These are phyloP conservation scores for Rhodinocichla rosea DNA, from an alignment of 2,113 vertebrate genomes.

Conservation along the genomic window DNA sequence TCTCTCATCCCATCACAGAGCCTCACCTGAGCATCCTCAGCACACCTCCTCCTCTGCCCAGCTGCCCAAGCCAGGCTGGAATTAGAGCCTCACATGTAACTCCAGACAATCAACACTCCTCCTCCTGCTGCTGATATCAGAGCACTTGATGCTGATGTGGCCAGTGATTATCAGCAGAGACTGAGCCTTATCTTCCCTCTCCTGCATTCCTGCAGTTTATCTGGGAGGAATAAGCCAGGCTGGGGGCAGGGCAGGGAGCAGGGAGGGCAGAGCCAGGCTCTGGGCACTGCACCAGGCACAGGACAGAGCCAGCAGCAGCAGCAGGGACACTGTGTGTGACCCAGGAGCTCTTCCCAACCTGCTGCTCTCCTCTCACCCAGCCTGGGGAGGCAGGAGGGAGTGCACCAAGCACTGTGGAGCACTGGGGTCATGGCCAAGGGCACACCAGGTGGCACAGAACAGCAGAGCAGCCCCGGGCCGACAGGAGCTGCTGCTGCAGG, in stretches of 20 bases:
- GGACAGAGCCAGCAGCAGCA: not conserved
- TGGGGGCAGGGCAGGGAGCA: not conserved
- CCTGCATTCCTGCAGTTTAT: not conserved
- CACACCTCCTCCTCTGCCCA: not conserved
- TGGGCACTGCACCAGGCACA: not conserved
- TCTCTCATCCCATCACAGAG: not conserved
- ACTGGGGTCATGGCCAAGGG: not conserved
- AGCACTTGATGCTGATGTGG: not conserved
- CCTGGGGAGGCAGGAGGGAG: not conserved
- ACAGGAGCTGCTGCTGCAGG: not conserved
- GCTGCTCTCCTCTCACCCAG: not conserved
- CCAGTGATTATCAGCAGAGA: not conserved
- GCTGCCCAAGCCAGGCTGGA: not conserved
- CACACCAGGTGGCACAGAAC: not conserved
- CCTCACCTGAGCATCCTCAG: not conserved
- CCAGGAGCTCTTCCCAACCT: not conserved
- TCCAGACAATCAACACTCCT: not conserved
- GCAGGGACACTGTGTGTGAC: not conserved
- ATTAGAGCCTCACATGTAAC: not conserved
- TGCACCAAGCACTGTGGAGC: not conserved
- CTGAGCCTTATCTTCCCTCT: not conserved
- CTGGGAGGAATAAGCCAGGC: not conserved
- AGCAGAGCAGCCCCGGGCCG: constrained; percentile 19
- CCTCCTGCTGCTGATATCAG: not conserved
- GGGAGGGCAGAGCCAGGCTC: not conserved